These are phyloP conservation scores for Montipora efflorescens DNA, from an alignment of 64 coral and sea anemone species.

Conservation along the genomic window DNA sequence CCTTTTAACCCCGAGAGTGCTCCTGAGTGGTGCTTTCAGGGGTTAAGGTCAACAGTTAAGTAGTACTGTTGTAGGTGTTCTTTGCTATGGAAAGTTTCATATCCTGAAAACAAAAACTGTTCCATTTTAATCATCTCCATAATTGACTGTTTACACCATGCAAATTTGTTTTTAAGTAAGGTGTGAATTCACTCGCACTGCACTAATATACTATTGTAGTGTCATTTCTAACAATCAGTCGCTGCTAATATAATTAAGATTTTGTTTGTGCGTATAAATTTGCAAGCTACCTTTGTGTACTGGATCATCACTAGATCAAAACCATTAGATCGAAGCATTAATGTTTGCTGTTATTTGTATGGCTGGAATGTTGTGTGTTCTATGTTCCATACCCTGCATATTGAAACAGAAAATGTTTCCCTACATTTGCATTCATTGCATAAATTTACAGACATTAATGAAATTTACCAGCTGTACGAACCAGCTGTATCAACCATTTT, in stretches of 20 bases:
- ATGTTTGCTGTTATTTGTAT: neutral
- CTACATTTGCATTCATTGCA: neutral
- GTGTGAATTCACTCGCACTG: neutral
- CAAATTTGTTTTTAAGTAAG: neutral
- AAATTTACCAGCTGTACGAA: neutral
- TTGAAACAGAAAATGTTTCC: neutral
- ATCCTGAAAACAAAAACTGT: neutral
- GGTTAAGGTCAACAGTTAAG: neutral
- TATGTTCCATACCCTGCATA: neutral
- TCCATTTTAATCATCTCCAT: neutral
- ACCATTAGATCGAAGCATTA: neutral
- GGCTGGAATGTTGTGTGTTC: too few relatives aligned
- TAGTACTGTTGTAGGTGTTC: too few relatives aligned
- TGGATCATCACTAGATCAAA: neutral
- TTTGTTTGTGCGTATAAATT: neutral
- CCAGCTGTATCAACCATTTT: slow-evolving; percentile 45
- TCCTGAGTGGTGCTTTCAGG: neutral
- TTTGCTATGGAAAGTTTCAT: too few relatives aligned
- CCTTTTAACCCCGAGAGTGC: too few relatives aligned
- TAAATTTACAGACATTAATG: neutral
- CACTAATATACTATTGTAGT: neutral
- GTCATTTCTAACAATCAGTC: neutral
- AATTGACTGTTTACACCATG: slow-evolving; percentile 5
- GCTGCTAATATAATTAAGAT: neutral
- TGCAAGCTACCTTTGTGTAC: neutral